Evolutionary conservation across 1,140 invertebrate species (phyloP), one percentile per base, ranked within the genome.

Genomic region (Heliconius hermathena): DNA sequence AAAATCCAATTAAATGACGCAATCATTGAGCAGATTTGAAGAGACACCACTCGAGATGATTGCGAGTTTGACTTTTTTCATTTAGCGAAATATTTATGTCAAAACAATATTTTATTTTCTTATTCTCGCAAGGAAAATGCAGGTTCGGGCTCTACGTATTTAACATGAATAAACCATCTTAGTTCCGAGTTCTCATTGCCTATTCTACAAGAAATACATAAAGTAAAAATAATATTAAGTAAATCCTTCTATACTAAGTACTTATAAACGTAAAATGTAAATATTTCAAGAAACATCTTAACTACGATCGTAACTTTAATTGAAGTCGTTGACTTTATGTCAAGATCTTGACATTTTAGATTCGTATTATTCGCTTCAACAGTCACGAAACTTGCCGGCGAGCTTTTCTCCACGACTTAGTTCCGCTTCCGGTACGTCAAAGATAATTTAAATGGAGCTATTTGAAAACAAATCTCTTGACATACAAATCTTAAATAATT

Each of bases 281-380:
- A 66, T 29, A 72, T 49, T 72, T 52, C 11, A 52, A 76, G 74
- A 71, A 76, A 66, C 70, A n/a, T 72, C 76, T 72, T 29, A 38
- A n/a, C 33, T 72, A 72, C n/a, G 26, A 71, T 38, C 46, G 33
- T 16, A 54, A 52, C 66, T 77, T 77, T 74, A 79, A 75, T 71
- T 74, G 57, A 75, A 79, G 78, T 71, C 73, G 78, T 71, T 79
- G 78, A 79, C 73, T 79, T 74, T 78, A 85, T 84, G 83, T 83
- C 81, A 82, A 88, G 84, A 82, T 91, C 88, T 89, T 91, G 90
- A 91, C 90, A 93, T 91, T 91, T 89, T 82, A 41, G 77, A 52
- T 74, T 82, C 83, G 80, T 85, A 83, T 82, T 4, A 46, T 46
- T 46, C 41, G 78, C 60, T 52, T 29, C 74, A 77, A 52, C 77